Conservation (phyloP, 2,113 vertebrate genomes). For the Corythaeola cristata region DNA sequence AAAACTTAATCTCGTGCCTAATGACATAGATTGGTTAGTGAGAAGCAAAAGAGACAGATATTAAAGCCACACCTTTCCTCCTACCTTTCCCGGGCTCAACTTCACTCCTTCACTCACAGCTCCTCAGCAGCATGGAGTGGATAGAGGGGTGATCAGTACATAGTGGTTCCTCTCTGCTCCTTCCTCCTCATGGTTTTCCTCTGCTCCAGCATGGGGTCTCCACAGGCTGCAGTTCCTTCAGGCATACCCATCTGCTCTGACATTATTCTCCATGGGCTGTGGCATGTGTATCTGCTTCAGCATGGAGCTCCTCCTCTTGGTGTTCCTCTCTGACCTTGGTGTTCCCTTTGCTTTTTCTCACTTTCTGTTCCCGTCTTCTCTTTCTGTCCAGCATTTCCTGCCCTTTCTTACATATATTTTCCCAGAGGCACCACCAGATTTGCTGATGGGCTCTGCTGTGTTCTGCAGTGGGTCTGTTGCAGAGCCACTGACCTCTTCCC, state of each 20-base stretch:
- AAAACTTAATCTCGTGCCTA: not conserved
- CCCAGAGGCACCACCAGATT: not conserved
- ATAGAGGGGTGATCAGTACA: not conserved
- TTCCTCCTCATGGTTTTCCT: not conserved
- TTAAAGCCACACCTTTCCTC: not conserved
- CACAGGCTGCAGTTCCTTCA: not conserved
- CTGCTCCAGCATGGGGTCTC: not conserved
- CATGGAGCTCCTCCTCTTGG: not conserved
- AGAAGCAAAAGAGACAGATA: not conserved
- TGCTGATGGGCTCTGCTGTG: not conserved
- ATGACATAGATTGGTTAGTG: not conserved
- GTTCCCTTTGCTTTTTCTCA: not conserved
- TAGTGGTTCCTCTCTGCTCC: not conserved
- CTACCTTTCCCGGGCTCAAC: not conserved
- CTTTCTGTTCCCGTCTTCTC: not conserved
- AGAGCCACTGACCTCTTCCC: not conserved
- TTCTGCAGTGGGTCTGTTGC: not conserved
- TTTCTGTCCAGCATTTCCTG: not conserved
- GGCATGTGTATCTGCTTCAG: accelerated
- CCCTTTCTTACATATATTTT: accelerated
- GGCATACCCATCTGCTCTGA: not conserved
- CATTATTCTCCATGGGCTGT: not conserved
- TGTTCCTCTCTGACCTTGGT: not conserved
- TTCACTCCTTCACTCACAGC: not conserved
- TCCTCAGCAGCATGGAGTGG: not conserved